phyloP scores from a whole-genome alignment of 2,797 vertebrate genomes.

The Acipenser transmontanus region DNA sequence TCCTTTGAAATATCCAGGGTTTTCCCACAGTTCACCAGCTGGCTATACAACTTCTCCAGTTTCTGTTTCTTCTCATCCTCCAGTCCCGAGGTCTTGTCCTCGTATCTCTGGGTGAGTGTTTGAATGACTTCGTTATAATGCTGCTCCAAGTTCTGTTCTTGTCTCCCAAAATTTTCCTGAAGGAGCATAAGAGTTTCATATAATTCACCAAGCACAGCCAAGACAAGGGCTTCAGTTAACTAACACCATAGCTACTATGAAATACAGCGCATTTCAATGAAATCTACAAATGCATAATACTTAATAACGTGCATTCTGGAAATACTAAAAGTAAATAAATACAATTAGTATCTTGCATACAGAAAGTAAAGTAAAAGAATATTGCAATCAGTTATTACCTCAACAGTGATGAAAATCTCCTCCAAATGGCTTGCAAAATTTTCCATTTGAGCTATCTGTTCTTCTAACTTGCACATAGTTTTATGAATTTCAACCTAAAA shows the following conservation, averaged over 20 bases:
- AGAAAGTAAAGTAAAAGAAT: no score
- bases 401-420: conserved; percentile 93
- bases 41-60: conserved; percentile 76
- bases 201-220: background rate
- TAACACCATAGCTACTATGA: no score
- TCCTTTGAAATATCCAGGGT: conserved; percentile 78
- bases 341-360: no score
- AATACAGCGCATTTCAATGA: no score
- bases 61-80: conserved; percentile 82
- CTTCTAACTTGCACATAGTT: conserved; percentile 66
- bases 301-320: no score
- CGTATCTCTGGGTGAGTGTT: conserved; percentile 73
- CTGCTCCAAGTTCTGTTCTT: conserved; percentile 87
- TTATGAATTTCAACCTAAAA: conserved; percentile 62
- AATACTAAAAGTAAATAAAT: no score
- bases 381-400: conserved; percentile 57
- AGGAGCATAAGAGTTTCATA: conserved; percentile 23
- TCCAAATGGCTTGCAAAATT: conserved; percentile 87
- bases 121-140: conserved; percentile 84
- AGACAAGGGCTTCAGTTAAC: no score
- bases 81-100: conserved; percentile 67
- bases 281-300: no score
- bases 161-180: conserved; percentile 90
- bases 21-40: conserved; percentile 79
- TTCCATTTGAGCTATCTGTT: conserved; percentile 84